A percentile compares a stretch with the other conserved stretches of the same genome.
Evolutionary conservation across 2,797 vertebrate genomes (phyloP).

Genomic region (Chaenodraco wilsoni): DNA sequence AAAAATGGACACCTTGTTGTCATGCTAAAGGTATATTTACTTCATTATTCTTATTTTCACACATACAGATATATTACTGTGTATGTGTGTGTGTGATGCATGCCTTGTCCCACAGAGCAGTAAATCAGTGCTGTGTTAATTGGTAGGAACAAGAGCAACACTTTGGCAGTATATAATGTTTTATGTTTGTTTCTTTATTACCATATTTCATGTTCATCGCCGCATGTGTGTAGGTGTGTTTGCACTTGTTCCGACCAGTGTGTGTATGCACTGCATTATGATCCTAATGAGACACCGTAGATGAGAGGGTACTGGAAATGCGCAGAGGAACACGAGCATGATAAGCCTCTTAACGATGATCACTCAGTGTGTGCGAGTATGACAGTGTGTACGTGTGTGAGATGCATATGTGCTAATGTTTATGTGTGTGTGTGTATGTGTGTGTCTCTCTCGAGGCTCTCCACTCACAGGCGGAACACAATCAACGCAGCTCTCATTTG

Average conservation of each 20-base stretch:
- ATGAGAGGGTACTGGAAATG: slow-evolving; percentile 77
- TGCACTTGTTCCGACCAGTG: slow-evolving; percentile 27
- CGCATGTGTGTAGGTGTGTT: slow-evolving; percentile 43
- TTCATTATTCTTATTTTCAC: slow-evolving; percentile 44
- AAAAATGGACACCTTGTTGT: background rate
- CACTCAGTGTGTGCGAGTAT: slow-evolving; percentile 82
- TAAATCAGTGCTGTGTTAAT: slow-evolving; percentile 99
- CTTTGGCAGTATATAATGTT: slow-evolving; percentile 99
- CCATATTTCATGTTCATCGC: slow-evolving; percentile 87
- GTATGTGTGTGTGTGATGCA: slow-evolving; percentile 10
- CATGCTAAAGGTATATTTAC: slow-evolving; percentile 46
- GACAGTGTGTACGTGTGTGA: slow-evolving; percentile 68
- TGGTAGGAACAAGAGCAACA: slow-evolving; percentile 98
- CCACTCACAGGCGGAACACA: slow-evolving; percentile 78
- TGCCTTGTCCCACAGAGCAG: slow-evolving; percentile 84
- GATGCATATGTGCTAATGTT: slow-evolving; percentile 66
- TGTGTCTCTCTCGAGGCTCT: slow-evolving; percentile 63
- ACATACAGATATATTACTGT: slow-evolving; percentile 27
- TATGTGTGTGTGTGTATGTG: slow-evolving; percentile 46
- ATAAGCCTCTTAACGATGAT: slow-evolving; percentile 99
- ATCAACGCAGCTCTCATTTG: slow-evolving; percentile 91
- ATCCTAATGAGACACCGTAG: slow-evolving; percentile 76
- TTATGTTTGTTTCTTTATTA: slow-evolving; percentile 99
- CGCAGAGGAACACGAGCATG: slow-evolving; percentile 79
- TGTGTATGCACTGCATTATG: slow-evolving; percentile 73